Conservation (phyloP, 2,888 invertebrate species). For the Mesorhabditis sp. region DNA sequence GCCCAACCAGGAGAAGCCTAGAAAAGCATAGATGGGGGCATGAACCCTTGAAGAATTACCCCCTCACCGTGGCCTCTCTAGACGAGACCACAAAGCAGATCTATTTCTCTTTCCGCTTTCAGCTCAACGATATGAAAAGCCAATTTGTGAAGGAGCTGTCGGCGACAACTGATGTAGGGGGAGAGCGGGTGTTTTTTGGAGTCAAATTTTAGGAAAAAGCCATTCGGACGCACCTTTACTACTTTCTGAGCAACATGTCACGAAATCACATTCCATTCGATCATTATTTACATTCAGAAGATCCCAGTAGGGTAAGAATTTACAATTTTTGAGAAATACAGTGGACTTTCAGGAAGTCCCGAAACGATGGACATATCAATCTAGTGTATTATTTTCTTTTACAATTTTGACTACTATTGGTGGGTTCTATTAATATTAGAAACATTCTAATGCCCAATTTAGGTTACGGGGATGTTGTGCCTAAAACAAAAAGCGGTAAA, state of each 20-base stretch:
- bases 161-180: conserved; percentile 30
- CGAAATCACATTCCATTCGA: conserved; percentile 43
- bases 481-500: conserved; percentile 46
- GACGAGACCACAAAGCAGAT: too few species aligned
- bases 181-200: too few species aligned
- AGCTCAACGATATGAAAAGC: conserved; percentile 27
- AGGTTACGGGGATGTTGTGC: conserved; percentile 55
- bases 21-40: too few species aligned
- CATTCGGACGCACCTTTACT: conserved; percentile 35
- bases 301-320: conserved; percentile 21
- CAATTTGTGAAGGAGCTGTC: conserved; percentile 34
- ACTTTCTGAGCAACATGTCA: conserved; percentile 46
- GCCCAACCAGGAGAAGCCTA: too few species aligned
- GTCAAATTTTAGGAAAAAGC: conserved; percentile 29
- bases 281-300: conserved; percentile 47
- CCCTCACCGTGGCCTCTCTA: too few species aligned
- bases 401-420: conserved; percentile 55
- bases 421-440: conserved; percentile 11
- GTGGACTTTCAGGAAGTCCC: conserved; percentile 27
- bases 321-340: too few species aligned
- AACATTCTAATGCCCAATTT: neutral
- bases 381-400: conserved; percentile 51
- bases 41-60: too few species aligned
- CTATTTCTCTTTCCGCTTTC: neutral
- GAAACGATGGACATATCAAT: conserved; percentile 51